Evolutionary conservation across 2,113 vertebrate genomes (phyloP), one percentile per base, ranked within the genome.

Genomic region (Cochlearius cochlearius): DNA sequence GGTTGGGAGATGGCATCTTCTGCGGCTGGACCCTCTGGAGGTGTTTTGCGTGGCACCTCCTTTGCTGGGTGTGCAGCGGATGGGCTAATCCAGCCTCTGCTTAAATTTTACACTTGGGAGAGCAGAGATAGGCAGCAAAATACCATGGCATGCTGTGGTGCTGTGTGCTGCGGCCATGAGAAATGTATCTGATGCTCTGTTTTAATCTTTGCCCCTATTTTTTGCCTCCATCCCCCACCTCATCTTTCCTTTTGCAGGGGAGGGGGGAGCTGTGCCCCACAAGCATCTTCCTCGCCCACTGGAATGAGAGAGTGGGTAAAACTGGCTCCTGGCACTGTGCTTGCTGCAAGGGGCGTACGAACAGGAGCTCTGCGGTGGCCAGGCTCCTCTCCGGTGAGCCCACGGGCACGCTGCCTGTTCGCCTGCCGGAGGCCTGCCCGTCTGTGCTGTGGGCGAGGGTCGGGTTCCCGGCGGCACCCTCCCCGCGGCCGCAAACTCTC

Each of bases 61-160:
- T 43, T 41, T 66, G 23, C 38, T 22, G 49, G 32, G 9, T 12
- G 32, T 45, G n/a, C 2, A 5, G 16, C 11, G 5, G 45, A 55
- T 32, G n/a, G 30, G 23, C 11, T 56, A 45, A 66, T 38, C 32
- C 34, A 36, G 14, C 58, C 47, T 29, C 30, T 58, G 8, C 32
- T 79, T 36, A 6, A 5, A 38, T 38, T 30, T 34, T 23, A 5
- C 49, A 14, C 36, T 3, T 19, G 45, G 29, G 53, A 17, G 34
- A 62, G 43, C 41, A 67, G 58, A 47, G 41, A 36, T 2, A 9
- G 67, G 81, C 80, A 66, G 23, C 2, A 15, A 77, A 74, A 23
- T 20, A n/a, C 12, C 27, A 1, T 0, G 26, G 21, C 5, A 3
- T 1, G 45, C 45, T 32, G 64, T 5, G 5, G 34, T 32, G 38